A percentile compares a stretch with the other conserved stretches of the same genome.
These are phyloP conservation scores for Philaethria dido DNA, from an alignment of 2,888 invertebrate species.

Conservation along the genomic window DNA sequence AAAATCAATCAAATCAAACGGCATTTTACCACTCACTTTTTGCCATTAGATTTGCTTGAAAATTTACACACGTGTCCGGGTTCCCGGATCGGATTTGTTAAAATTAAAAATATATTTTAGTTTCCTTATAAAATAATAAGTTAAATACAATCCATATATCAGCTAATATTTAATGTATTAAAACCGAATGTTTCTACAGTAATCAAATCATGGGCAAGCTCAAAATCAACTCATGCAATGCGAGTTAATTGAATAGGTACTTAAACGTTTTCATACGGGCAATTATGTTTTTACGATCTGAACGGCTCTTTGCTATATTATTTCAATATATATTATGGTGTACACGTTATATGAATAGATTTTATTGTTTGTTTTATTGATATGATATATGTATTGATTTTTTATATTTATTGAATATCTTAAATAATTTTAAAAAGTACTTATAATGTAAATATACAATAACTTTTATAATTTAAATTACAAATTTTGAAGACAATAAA, in stretches of 20 bases:
- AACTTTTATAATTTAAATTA: too few species aligned
- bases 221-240: conserved; percentile 39
- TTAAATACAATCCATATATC: background rate
- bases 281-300: conserved; percentile 45
- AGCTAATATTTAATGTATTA: conserved; percentile 1
- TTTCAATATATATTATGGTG: conserved; percentile 17
- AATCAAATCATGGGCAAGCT: conserved; percentile 35
- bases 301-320: conserved; percentile 40
- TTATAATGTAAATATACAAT: too few species aligned
- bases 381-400: background rate
- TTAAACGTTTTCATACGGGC: conserved; percentile 46
- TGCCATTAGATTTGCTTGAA: too few species aligned
- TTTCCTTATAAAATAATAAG: background rate
- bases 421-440: background rate
- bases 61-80: too few species aligned
- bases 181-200: conserved; percentile 15
- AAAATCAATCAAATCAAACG: too few species aligned
- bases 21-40: too few species aligned
- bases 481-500: too few species aligned
- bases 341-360: background rate
- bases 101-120: too few species aligned
- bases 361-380: conserved; percentile 3
- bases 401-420: background rate
- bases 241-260: conserved; percentile 46
- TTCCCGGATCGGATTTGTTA: too few species aligned